Evolutionary conservation across 2,888 invertebrate genomes (phyloP), one percentile per base, ranked within the genome.

Genomic region (Agrotis puta): DNA sequence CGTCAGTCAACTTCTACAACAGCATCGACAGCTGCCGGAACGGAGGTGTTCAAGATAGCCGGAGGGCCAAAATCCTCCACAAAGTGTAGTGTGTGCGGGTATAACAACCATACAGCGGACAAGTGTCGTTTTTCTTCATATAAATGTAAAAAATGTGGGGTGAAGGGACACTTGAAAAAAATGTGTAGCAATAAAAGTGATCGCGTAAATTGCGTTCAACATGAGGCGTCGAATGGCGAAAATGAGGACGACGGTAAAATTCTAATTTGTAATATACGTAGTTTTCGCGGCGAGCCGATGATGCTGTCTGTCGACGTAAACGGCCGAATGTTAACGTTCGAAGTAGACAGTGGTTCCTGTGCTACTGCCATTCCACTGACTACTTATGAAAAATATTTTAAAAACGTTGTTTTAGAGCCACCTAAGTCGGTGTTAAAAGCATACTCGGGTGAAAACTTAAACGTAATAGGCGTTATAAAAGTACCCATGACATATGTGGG

Each of bases 331-430:
- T 22, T 51, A 39, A 9, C 22, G 3, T 63, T 48, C 14, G 27
- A 48, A 61, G 48, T 48, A n/a, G 61, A 61, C 47, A 61, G 61
- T 27, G 61, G 61, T 18, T 61, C 61, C 18, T 47, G 61, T n/a
- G 48, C 61, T 24, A 27, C 48, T 13, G n/a, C 45, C 22, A 45
- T 58, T 24, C 45, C 58, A 18, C 5, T 56, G 3, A 4, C 7
- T 11, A 56, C 9, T 18, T 54, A 54, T 16, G 27, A 54, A 9
- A 54, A 27, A 27, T 27, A 9, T 39, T 39, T 54, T 18, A 18
- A 18, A 11, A 27, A 56, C 5, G n/a, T 56, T 9, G 18, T n/a
- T 18, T 56, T 56, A 56, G 2, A n/a, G 4, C 33, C 18, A 5
- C 56, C 56, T 27, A 56, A 11, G 43, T 43, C 43, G 11, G 43